These are phyloP conservation scores for Halcyon smyrnensis DNA, from an alignment of 2,797 vertebrate species.

Conservation along the genomic window DNA sequence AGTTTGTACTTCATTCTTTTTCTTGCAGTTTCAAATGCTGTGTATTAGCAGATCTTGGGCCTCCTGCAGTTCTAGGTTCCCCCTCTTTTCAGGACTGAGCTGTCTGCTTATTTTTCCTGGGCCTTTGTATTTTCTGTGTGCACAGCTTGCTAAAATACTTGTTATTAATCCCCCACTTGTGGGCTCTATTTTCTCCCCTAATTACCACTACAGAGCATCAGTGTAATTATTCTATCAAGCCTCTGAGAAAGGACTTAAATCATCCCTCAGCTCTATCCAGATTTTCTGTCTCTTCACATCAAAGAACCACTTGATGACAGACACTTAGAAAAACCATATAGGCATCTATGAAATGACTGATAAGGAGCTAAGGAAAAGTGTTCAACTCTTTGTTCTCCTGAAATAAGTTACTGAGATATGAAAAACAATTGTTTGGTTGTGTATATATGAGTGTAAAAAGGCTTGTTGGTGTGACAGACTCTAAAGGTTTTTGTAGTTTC, in stretches of 20 bases:
- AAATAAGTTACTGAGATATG: neutral
- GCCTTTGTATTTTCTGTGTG: neutral
- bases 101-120: neutral
- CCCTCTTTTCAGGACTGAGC: neutral
- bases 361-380: neutral
- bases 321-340: neutral
- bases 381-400: neutral
- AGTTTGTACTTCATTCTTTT: neutral
- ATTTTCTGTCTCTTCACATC: slow-evolving; percentile 28
- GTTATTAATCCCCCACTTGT: neutral
- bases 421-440: neutral
- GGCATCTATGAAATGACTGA: neutral
- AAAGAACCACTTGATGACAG: slow-evolving; percentile 16
- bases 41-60: neutral
- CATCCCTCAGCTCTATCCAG: neutral
- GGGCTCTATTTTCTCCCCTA: neutral
- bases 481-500: neutral
- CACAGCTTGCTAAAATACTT: neutral
- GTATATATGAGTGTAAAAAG: neutral
- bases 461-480: neutral
- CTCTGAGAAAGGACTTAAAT: neutral
- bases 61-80: neutral
- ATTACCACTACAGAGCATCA: slow-evolving; percentile 53
- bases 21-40: neutral
- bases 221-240: slow-evolving; percentile 21